These are phyloP conservation scores for Plagodis pulveraria DNA, from an alignment of 2,888 invertebrate genomes.

Conservation along the genomic window DNA sequence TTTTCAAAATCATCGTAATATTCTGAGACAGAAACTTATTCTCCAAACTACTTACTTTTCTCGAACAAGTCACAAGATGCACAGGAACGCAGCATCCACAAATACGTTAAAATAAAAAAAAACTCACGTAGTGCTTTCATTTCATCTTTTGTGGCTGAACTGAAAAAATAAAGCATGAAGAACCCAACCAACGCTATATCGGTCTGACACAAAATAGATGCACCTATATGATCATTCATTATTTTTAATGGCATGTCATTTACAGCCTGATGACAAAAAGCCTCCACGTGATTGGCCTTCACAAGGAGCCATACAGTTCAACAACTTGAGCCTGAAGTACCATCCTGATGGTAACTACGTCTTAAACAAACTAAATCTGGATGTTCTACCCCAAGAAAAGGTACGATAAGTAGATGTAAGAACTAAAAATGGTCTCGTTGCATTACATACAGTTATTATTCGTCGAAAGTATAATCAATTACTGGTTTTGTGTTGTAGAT, in stretches of 20 bases:
- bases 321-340: constrained; percentile 82
- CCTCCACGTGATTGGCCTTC: constrained; percentile 81
- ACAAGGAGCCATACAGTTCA: constrained; percentile 79
- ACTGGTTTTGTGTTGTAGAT: constrained; percentile 58
- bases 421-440: too few species aligned
- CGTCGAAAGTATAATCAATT: too few species aligned
- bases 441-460: too few species aligned
- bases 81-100: too few species aligned
- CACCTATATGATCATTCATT: background rate
- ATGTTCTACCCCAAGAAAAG: constrained; percentile 81
- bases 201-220: background rate
- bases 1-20: too few species aligned
- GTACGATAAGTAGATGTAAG: constrained; percentile 36
- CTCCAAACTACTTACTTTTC: too few species aligned
- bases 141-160: too few species aligned
- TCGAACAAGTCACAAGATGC: too few species aligned
- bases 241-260: constrained; percentile 4
- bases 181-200: background rate
- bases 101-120: too few species aligned
- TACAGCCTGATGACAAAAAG: constrained; percentile 56
- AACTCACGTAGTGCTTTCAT: too few species aligned
- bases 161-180: background rate
- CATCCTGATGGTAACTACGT: constrained; percentile 78
- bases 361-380: constrained; percentile 79
- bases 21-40: too few species aligned